These are phyloP conservation scores for Vipera latastei DNA, from an alignment of 2,797 vertebrate species.

Conservation along the genomic window DNA sequence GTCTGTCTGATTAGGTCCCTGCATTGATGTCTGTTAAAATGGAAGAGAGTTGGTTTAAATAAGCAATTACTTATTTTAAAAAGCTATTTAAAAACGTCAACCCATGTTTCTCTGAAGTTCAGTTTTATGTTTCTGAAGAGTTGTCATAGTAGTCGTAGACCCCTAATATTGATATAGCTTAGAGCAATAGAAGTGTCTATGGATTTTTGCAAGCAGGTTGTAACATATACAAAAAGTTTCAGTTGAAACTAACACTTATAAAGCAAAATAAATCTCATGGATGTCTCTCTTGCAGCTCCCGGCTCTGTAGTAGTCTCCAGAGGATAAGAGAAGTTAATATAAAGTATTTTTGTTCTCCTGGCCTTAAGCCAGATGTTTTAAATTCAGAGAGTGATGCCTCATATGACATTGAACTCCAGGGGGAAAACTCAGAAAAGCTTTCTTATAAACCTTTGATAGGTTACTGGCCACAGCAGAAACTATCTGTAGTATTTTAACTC, in stretches of 20 bases:
- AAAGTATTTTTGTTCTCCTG: constrained; percentile 69
- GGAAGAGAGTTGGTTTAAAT: constrained; percentile 1
- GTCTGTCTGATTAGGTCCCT: neutral
- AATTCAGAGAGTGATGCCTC: constrained; percentile 66
- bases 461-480: constrained; percentile 25
- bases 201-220: constrained; percentile 57
- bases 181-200: constrained; percentile 29
- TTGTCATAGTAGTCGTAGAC: neutral
- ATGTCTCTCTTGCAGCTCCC: constrained; percentile 55
- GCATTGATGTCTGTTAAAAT: neutral
- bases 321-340: constrained; percentile 66
- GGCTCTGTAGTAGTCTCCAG: constrained; percentile 56
- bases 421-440: constrained; percentile 58
- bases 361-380: constrained; percentile 66
- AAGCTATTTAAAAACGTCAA: neutral
- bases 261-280: constrained; percentile 66
- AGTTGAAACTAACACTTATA: constrained; percentile 49
- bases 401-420: constrained; percentile 62
- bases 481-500: constrained; percentile 26
- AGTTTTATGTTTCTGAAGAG: constrained; percentile 16
- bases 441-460: constrained; percentile 29
- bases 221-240: constrained; percentile 53
- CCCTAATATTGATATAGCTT: constrained; percentile 40
- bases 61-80: constrained; percentile 9
- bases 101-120: neutral